Conservation (phyloP, 2,797 vertebrate genomes). For the Pangasius macronema region DNA sequence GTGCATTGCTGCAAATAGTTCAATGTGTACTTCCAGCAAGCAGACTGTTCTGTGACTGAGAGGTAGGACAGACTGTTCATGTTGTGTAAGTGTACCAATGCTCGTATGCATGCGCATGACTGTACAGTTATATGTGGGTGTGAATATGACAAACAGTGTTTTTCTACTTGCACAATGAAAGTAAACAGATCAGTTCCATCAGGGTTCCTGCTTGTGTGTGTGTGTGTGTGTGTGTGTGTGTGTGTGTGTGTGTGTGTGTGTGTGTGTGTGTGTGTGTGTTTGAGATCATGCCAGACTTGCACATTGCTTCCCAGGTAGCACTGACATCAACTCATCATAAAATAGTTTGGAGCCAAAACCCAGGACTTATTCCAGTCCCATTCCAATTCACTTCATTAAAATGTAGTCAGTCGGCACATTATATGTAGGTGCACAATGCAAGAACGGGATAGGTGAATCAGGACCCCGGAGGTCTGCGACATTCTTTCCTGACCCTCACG, state of each 20-base stretch:
- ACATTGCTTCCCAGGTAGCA: constrained; percentile 13
- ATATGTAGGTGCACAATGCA: constrained; percentile 58
- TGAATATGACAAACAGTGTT: constrained; percentile 56
- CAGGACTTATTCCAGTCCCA: constrained; percentile 20
- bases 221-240: constrained; percentile 12
- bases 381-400: constrained; percentile 44
- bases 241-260: constrained; percentile 11
- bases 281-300: constrained; percentile 27
- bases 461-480: constrained; percentile 50
- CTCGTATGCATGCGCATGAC: constrained; percentile 18
- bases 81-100: constrained; percentile 25
- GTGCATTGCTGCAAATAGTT: constrained; percentile 12
- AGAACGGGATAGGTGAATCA: constrained; percentile 66
- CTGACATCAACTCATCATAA: constrained; percentile 23
- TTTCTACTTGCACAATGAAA: constrained; percentile 53
- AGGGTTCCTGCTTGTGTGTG: constrained; percentile 8
- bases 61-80: constrained; percentile 1
- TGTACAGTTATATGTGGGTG: constrained; percentile 53
- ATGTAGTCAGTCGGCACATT: constrained; percentile 66
- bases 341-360: constrained; percentile 32
- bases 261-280: neutral
- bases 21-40: constrained; percentile 11
- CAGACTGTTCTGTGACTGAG: constrained; percentile 12
- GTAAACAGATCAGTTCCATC: constrained; percentile 58
- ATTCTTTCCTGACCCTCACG: constrained; percentile 28